Percentiles rank a stretch among this genome's conserved stretches.
phyloP scores from a whole-genome alignment of 1,140 invertebrate genomes.

The Formica exsecta region DNA sequence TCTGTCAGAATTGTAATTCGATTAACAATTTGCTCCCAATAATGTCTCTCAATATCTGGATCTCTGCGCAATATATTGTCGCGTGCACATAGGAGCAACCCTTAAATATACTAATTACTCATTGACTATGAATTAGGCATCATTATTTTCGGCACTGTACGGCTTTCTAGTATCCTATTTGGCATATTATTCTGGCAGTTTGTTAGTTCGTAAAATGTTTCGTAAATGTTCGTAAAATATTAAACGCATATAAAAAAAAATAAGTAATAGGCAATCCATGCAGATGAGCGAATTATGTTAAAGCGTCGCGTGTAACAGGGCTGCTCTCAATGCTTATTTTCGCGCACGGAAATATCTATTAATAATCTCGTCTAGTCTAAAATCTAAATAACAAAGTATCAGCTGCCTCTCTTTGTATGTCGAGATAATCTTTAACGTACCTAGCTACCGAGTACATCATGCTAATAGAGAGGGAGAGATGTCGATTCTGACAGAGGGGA shows the following conservation, averaged over 20 bases:
- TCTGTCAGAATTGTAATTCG: constrained; percentile 67
- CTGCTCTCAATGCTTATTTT: background rate
- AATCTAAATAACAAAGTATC: constrained; percentile 57
- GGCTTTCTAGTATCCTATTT: background rate
- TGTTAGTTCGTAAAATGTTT: constrained; percentile 1
- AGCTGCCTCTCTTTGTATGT: constrained; percentile 13
- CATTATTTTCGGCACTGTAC: background rate
- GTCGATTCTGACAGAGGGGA: constrained; percentile 70
- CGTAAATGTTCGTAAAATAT: background rate
- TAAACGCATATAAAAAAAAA: background rate
- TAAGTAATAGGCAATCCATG: background rate
- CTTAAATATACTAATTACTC: background rate
- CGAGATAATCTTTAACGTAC: constrained; percentile 21
- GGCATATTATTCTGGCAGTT: constrained; percentile 45
- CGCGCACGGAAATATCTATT: constrained; percentile 24
- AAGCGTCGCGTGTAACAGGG: background rate
- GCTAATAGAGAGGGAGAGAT: background rate
- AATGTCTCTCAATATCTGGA: background rate
- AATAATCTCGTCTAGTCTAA: constrained; percentile 2
- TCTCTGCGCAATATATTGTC: background rate
- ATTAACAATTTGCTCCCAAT: constrained; percentile 18
- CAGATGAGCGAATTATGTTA: background rate
- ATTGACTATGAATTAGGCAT: background rate
- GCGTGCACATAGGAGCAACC: background rate
- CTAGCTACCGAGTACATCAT: background rate